These are phyloP conservation scores for Thalassophryne amazonica DNA, from an alignment of 2,797 vertebrate genomes.

Conservation along the genomic window DNA sequence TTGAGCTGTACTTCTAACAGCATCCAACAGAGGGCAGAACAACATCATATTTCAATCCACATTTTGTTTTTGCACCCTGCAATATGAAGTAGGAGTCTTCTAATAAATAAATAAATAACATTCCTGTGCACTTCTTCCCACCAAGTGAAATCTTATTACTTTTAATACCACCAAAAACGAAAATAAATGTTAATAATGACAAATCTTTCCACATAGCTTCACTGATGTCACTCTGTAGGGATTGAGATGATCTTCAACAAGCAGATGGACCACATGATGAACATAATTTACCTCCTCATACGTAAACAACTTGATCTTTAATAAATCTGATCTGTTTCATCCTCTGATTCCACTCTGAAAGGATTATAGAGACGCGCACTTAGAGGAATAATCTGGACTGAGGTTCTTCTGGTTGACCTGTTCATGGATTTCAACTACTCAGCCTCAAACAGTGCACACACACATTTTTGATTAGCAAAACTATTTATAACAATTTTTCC, in stretches of 20 bases:
- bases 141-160: constrained; percentile 22
- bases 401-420: too few relatives aligned
- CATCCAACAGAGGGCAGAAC: constrained; percentile 62
- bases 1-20: constrained; percentile 7
- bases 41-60: constrained; percentile 25
- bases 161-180: constrained; percentile 31
- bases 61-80: background rate
- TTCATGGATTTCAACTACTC: too few relatives aligned
- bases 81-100: background rate
- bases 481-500: too few relatives aligned
- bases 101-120: constrained; percentile 34
- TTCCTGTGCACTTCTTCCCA: constrained; percentile 42
- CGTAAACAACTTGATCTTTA: constrained; percentile 65
- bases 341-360: constrained; percentile 50
- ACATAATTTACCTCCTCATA: constrained; percentile 56
- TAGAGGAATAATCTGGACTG: constrained; percentile 64
- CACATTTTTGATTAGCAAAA: too few relatives aligned
- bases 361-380: constrained; percentile 72
- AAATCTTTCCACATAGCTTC: constrained; percentile 49
- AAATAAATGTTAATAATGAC: constrained; percentile 60
- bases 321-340: constrained; percentile 62
- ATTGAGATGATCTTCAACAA: constrained; percentile 57
- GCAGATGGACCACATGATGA: constrained; percentile 48
- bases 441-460: too few relatives aligned
- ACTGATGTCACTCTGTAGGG: constrained; percentile 50